Conservation (phyloP, 92 coral and sea anemone species). For the Epizoanthus fatuus region DNA sequence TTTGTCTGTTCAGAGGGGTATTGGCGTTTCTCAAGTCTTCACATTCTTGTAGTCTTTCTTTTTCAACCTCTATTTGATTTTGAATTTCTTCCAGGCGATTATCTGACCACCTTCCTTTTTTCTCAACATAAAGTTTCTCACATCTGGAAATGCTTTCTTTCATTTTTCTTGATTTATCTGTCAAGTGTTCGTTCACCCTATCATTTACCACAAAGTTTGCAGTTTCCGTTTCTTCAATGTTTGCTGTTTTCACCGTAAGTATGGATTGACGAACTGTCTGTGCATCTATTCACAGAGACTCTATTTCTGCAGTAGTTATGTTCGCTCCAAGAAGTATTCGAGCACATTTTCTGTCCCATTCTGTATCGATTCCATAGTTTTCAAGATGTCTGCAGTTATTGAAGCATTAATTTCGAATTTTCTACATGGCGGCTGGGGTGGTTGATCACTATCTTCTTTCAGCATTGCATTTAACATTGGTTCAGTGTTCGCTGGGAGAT, state of each 20-base stretch:
- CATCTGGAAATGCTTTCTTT: slow-evolving; percentile 13
- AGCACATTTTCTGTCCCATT: slow-evolving; percentile 47
- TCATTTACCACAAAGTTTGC: slow-evolving; percentile 9
- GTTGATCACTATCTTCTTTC: no score
- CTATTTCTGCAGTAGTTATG: slow-evolving; percentile 28
- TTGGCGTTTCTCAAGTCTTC: no score
- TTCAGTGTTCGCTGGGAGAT: slow-evolving; percentile 15
- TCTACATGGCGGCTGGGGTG: not conserved
- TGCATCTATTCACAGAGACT: slow-evolving; percentile 15
- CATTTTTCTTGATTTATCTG: slow-evolving; percentile 6
- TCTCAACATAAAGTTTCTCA: not conserved
- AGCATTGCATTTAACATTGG: slow-evolving; percentile 2
- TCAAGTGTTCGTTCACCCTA: slow-evolving; percentile 11
- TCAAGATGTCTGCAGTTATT: not conserved
- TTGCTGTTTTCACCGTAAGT: not conserved
- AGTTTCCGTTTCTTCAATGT: slow-evolving; percentile 9
- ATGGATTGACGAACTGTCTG: not conserved
- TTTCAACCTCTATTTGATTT: not conserved
- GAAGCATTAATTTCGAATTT: slow-evolving; percentile 14
- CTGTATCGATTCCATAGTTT: slow-evolving; percentile 40
- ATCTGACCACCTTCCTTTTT: slow-evolving; percentile 27
- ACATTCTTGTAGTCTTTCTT: no score
- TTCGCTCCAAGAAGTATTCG: slow-evolving; percentile 23
- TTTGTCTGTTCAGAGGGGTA: no score
- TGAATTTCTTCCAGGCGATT: slow-evolving; percentile 5